A percentile compares a stretch with the other conserved stretches of the same genome.
Conservation (phyloP, 2,113 vertebrate species). For the Sakesphorus luctuosus region DNA sequence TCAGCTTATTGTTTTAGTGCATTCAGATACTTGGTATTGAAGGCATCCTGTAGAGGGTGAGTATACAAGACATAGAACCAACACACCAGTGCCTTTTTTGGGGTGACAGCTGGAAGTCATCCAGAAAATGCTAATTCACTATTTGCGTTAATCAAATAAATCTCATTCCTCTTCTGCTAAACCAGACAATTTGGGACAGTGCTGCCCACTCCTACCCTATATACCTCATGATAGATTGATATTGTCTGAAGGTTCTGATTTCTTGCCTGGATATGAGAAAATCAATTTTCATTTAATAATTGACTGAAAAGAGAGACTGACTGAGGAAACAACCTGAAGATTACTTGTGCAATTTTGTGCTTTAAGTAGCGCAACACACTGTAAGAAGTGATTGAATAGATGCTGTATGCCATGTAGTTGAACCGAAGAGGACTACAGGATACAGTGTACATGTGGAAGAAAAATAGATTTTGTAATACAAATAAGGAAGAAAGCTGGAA, state of each 20-base stretch:
- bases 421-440: neutral
- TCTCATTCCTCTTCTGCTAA: neutral
- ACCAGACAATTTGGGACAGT: neutral
- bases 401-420: neutral
- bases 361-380: neutral
- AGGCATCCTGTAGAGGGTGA: neutral
- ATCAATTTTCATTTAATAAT: conserved; percentile 16
- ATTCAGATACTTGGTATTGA: neutral
- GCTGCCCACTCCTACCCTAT: neutral
- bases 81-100: neutral
- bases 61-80: neutral
- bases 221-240: neutral
- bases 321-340: neutral
- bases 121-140: neutral
- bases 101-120: neutral
- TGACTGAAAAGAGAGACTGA: neutral
- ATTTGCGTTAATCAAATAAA: neutral
- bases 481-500: neutral
- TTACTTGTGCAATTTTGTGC: neutral
- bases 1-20: neutral
- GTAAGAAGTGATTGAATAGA: neutral
- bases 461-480: neutral
- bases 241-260: conserved; percentile 4
- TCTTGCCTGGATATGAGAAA: neutral
- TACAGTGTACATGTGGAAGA: neutral